Evolutionary conservation across 2,113 vertebrate genomes (phyloP), one percentile per base, ranked within the genome.

Genomic region (Puntigrus tetrazona): DNA sequence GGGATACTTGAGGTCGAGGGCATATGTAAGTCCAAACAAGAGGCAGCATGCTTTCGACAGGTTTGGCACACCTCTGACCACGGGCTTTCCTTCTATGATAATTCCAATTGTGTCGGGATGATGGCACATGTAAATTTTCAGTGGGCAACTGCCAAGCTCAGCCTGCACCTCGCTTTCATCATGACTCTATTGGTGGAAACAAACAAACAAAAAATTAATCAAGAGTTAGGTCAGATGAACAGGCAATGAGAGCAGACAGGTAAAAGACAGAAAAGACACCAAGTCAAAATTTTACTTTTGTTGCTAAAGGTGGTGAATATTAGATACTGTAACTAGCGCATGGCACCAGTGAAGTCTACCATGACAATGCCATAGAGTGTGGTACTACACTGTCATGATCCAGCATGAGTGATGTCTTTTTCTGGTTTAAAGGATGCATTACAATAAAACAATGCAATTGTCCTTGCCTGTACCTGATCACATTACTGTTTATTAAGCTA

Each of bases 1-100:
- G 45, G 43, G 45, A 47, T 47, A 47, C 13, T 47, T 47, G 45
- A 16, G 45, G 45, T 5, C 13, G 13, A 47, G 45, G 45, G 45
- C 45, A 86, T 83, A 80, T n/a, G 59, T 80, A 61, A 80, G 47
- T 80, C 78, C 59, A 65, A 80, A 80, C 1, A 80, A 59, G 1
- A 80, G 78, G 36, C 59, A 65, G 59, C 78, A 80, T 65, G 78
- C 78, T 47, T 80, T 80, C 7, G 59, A 41, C 6, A 80, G 38
- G 36, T 22, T 65, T 22, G 55, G 1, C 59, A 45, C 7, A 80
- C 59, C 78, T 80, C 57, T 36, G 65, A 45, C 34, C 5, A 70
- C 9, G 7, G 63, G 41, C 14, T 50, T 41, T 69, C 78, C 79
- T 81, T 81, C 79, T 36, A 70, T 70, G 61, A 69, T 52, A 11